phyloP scores from a whole-genome alignment of 2,888 invertebrate species.

The Perithous albicinctus region DNA sequence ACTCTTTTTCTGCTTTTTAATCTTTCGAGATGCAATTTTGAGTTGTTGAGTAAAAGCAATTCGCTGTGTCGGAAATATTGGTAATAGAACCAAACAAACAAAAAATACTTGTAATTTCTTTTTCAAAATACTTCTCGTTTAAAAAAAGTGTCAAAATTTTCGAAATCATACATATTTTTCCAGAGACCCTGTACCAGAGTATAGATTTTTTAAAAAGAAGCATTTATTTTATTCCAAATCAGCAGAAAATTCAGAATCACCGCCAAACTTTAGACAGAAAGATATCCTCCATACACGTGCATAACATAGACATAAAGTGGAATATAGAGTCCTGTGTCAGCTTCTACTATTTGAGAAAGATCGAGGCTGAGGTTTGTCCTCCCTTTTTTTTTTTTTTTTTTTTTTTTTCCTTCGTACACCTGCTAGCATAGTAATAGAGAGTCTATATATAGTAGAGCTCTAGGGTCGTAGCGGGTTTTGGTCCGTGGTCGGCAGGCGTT shows the following conservation, averaged over 20 bases:
- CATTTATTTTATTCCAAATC: neutral
- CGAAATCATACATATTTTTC: no score
- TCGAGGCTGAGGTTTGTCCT: conserved; percentile 25
- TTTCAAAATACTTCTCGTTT: no score
- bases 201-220: no score
- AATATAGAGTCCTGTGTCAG: conserved; percentile 12
- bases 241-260: neutral
- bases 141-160: no score
- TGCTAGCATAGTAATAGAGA: neutral
- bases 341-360: conserved; percentile 20
- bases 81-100: no score
- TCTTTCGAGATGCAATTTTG: no score
- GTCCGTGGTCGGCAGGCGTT: conserved; percentile 75
- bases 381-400: conserved; percentile 13
- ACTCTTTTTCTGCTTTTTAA: no score
- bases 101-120: no score
- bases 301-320: conserved; percentile 1
- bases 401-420: no score
- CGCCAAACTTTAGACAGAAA: neutral
- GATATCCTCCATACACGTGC: neutral
- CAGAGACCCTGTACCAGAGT: no score
- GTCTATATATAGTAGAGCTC: neutral
- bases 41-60: no score
- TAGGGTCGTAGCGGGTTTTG: conserved; percentile 59
- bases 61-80: no score